Evolutionary conservation across 2,888 invertebrate genomes (phyloP), one percentile per base, ranked within the genome.

Genomic region (Uloborus plumipes): DNA sequence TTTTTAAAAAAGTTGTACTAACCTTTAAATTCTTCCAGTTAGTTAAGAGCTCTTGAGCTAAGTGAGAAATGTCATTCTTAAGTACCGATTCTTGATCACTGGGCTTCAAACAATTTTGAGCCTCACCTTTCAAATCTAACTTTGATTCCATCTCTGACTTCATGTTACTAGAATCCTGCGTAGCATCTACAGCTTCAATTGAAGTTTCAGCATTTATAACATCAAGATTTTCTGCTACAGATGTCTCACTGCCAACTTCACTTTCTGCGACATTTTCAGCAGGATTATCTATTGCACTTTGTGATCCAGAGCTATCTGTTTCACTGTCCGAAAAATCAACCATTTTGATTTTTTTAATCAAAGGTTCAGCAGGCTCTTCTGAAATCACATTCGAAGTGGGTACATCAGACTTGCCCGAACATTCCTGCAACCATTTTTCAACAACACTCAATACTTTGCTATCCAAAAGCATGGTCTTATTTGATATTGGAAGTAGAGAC

Each of bases 391-490:
- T 39, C 4, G 62, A 18, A 47, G 55, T 16, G 22, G 74, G 13
- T 14, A 20, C 22, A 15, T 53, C 70, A 47, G 62, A 31, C 22
- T 59, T 55, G 1, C 39, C 15, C 22, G 67, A 58, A 67, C 58
- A 82, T 53, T 75, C 75, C 59, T 85, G 81, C 4, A 77, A 80
- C 97, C 98, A 98, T 86, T 93, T 93, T 88, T 96, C 93, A 20
- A 98, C 94, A 16, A 94, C 93, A 26, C 92, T 91, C 87, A 95
- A 92, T 86, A 99, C 94, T 87, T 97, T 95, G 87, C 95, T 96
- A 88, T 98, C 98, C 87, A 94, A 94, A 13, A 99, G 91, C 91
- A 96, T 94, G 0, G 96, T 96, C 90, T 95, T 96, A 89, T 98
- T 97, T 1, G 95, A 94, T 85, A 99, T 95, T 13, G 98, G 98